Conservation (phyloP, 2,113 vertebrate species). For the Bothrops jararaca region DNA sequence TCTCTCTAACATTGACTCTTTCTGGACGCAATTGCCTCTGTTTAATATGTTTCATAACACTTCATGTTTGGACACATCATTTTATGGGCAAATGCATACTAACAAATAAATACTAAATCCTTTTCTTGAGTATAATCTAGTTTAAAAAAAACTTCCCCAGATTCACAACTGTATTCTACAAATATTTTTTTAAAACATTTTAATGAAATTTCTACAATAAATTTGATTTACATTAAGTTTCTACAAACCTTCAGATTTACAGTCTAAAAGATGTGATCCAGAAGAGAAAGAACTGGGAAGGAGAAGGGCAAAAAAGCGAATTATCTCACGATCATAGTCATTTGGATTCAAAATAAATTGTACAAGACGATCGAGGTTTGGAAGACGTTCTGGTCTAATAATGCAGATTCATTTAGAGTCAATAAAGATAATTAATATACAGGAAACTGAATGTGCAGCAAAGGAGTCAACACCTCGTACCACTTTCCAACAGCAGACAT, state of each 20-base stretch:
- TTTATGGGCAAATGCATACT: not conserved
- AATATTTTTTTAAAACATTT: not conserved
- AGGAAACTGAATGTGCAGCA: not conserved
- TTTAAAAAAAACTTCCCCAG: not conserved
- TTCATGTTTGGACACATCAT: slow-evolving; percentile 14
- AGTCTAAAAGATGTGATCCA: not conserved
- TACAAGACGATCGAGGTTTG: not conserved
- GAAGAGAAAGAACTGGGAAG: not conserved
- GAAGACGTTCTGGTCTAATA: not conserved
- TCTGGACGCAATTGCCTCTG: not conserved
- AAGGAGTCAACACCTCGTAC: not conserved
- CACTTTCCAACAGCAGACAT: not conserved
- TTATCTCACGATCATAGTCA: not conserved
- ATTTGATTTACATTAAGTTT: not conserved
- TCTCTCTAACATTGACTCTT: not conserved
- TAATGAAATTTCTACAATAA: not conserved
- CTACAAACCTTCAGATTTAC: not conserved
- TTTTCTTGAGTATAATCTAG: not conserved
- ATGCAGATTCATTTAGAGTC: not conserved
- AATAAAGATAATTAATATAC: not conserved
- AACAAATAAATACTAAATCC: not conserved
- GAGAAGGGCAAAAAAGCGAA: not conserved
- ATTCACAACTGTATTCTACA: not conserved
- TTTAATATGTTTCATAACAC: not conserved
- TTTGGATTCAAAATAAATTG: not conserved